Conservation (phyloP, 2,888 invertebrate species). For the Sphaerophoria taeniata region DNA sequence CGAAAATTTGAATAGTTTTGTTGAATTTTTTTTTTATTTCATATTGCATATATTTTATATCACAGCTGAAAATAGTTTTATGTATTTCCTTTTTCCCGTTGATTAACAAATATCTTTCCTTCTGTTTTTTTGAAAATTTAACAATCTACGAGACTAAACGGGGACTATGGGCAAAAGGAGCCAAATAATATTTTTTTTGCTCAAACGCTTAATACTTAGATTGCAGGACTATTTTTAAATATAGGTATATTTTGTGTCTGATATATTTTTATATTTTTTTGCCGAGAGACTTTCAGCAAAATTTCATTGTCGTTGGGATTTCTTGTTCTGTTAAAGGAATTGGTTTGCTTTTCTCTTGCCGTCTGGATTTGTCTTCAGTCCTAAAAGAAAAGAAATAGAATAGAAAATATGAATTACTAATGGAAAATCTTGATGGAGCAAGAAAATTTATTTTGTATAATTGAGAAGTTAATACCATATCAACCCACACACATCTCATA, state of each 20-base stretch:
- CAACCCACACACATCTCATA: conserved; percentile 2
- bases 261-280: conserved; percentile 33
- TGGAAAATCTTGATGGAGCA: not conserved
- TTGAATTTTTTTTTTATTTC: conserved; percentile 32
- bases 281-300: conserved; percentile 54
- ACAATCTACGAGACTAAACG: conserved; percentile 41
- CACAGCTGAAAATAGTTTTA: conserved; percentile 69
- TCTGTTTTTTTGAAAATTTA: conserved; percentile 29
- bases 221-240: conserved; percentile 43
- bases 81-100: conserved; percentile 40
- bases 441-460: not conserved
- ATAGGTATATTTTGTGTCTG: not conserved
- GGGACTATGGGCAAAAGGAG: conserved; percentile 14
- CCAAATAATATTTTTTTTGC: conserved; percentile 42
- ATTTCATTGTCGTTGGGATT: conserved; percentile 49
- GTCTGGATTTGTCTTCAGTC: conserved; percentile 30
- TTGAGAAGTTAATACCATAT: conserved; percentile 16
- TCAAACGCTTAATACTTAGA: conserved; percentile 48
- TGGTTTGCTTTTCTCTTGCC: conserved; percentile 13
- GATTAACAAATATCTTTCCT: conserved; percentile 27
- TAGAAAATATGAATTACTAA: not conserved
- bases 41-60: conserved; percentile 70
- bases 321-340: conserved; percentile 26
- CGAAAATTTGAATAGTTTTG: conserved; percentile 58
- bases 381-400: conserved; percentile 34